A percentile compares a stretch with the other conserved stretches of the same genome.
Conservation (phyloP, 2,888 invertebrate genomes). For the Leucophenga montana region DNA sequence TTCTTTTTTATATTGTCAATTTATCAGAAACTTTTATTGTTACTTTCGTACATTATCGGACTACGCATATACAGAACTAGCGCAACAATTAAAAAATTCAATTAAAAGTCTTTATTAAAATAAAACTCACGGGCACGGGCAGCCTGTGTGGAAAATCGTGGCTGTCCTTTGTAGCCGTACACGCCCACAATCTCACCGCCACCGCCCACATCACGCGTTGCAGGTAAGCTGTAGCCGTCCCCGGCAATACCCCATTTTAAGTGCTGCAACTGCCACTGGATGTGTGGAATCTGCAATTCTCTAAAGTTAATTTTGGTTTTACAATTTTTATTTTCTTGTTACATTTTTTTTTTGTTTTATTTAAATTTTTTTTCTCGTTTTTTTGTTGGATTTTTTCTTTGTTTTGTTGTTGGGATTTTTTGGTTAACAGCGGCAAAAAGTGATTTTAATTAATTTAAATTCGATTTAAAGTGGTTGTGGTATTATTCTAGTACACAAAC, state of each 20-base stretch:
- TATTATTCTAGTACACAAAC: conserved; percentile 38
- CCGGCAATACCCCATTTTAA: too few species aligned
- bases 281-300: neutral
- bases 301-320: conserved; percentile 22
- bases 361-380: neutral
- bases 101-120: conserved; percentile 58
- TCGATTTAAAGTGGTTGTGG: conserved; percentile 60
- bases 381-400: neutral
- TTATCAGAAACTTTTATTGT: neutral
- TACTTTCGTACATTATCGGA: conserved; percentile 29
- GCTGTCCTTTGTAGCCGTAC: neutral
- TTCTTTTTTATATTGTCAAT: too few species aligned
- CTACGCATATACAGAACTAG: conserved; percentile 25
- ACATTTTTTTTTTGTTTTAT: neutral
- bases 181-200: too few species aligned
- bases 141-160: too few species aligned
- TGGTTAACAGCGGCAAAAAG: conserved; percentile 42
- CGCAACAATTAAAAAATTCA: conserved; percentile 66
- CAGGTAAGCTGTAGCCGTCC: neutral
- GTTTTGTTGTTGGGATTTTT: neutral
- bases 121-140: conserved; percentile 9
- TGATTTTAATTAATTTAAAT: conserved; percentile 67
- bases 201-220: neutral
- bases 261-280: too few species aligned
- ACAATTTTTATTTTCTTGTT: neutral